A percentile compares a stretch with the other conserved stretches of the same genome.
These are phyloP conservation scores for Actinopyga echinites DNA, from an alignment of 53 echinoderm and acorn worm species.

Conservation along the genomic window DNA sequence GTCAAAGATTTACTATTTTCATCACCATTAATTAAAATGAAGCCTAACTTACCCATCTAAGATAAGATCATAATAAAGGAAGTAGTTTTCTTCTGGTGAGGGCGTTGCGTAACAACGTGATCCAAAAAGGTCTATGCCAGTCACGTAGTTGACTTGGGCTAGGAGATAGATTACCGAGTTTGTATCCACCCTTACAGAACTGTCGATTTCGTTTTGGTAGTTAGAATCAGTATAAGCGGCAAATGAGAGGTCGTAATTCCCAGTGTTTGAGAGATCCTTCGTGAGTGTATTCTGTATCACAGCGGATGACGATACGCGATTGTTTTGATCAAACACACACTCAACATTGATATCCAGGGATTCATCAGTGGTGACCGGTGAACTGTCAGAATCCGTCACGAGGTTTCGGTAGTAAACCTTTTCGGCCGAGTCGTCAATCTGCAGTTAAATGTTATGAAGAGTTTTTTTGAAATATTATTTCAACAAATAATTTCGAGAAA, in stretches of 20 bases:
- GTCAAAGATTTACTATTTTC: too few relatives aligned
- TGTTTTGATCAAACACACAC: slow-evolving; percentile 29
- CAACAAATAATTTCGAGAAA: too few relatives aligned
- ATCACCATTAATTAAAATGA: too few relatives aligned
- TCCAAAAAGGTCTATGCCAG: background rate
- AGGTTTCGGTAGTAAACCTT: background rate
- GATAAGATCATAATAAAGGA: background rate
- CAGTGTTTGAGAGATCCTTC: background rate
- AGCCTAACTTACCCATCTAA: slow-evolving; percentile 2
- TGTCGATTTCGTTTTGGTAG: background rate
- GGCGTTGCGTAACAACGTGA: slow-evolving; percentile 22
- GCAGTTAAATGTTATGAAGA: too few relatives aligned
- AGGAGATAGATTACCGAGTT: background rate
- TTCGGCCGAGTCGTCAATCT: too few relatives aligned
- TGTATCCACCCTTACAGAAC: background rate
- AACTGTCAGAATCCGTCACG: background rate
- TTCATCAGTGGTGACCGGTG: background rate
- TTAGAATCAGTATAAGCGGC: background rate
- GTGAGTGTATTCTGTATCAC: background rate
- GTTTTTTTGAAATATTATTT: too few relatives aligned
- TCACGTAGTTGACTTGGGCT: slow-evolving; percentile 1
- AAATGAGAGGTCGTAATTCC: background rate
- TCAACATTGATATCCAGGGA: slow-evolving; percentile 1
- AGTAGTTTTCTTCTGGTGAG: background rate
- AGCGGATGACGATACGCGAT: slow-evolving; percentile 9